Base-by-base conservation (phyloP, 1,140 invertebrate species). In the Zophobas morio region DNA sequence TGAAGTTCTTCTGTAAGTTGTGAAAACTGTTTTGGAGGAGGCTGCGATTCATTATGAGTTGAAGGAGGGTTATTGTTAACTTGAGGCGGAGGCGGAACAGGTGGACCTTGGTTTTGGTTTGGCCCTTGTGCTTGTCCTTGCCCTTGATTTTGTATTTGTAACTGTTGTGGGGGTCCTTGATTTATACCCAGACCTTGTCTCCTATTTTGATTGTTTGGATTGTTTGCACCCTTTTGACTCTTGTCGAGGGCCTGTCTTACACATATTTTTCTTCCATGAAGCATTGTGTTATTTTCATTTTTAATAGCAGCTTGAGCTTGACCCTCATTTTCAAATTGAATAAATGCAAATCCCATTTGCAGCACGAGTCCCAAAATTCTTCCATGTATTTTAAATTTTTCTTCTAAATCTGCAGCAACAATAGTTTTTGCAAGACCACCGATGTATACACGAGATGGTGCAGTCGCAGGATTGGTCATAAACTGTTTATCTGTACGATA, bases 311-410 rank as follows among this genome's bases (percentile, higher is more conserved):
- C 89, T 70, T 91, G 90, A 2, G 94, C 95, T 84, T 92, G 88
- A 33, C 90, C 88, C 82, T 96, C 95, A 49, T 89, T 88, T 63
- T 93, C 92, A 88, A 93, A 96, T 82, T 97, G 95, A 2, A 96
- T 92, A 87, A 96, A 97, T 47, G 93, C 95, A 88, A 95, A 96
- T 35, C 94, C 92, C 81, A 91, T 90, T 80, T 95, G 93, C 32
- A 94, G 87, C 6, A 93, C 85, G 1, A 95, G 90, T 1, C 93
- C 94, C 83, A 92, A 82, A 77, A 94, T 90, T 75, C 88, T 90
- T 5, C 94, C 95, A 85, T 94, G 93, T 53, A 90, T 89, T 73
- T 88, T 87, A 84, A 95, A 96, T 85, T 93, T 91, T 53, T 92
- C 90, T 76, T 94, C 93, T 20, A 96, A 80, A 75, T 95, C 92